Evolutionary conservation across 2,888 invertebrate genomes (phyloP).

Genomic region (Scelioninae gen. 1): DNA sequence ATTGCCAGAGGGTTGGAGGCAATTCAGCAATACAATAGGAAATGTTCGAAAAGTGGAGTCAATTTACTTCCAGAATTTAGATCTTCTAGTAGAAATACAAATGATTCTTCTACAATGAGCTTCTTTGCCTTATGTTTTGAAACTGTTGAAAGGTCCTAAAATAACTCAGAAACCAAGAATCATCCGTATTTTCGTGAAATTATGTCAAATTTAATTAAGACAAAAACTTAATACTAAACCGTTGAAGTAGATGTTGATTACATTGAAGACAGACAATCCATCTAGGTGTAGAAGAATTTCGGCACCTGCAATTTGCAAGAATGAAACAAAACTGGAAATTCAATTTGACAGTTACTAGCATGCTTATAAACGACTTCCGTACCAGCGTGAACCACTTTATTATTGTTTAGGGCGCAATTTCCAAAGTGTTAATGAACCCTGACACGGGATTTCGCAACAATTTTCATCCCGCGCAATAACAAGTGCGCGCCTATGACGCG

Average conservation of each 20-base stretch:
- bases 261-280: background rate
- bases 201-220: conserved; percentile 23
- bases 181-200: background rate
- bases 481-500: conserved; percentile 38
- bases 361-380: conserved; percentile 30
- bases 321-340: conserved; percentile 47
- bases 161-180: too few species aligned
- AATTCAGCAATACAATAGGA: too few species aligned
- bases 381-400: conserved; percentile 39
- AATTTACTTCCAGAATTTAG: too few species aligned
- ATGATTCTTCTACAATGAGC: too few species aligned
- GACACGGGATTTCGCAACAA: conserved; percentile 49
- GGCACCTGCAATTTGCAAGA: background rate
- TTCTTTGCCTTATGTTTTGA: too few species aligned
- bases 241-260: conserved; percentile 5
- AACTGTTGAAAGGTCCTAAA: too few species aligned
- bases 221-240: conserved; percentile 12
- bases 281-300: background rate
- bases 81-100: too few species aligned
- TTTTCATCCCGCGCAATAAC: conserved; percentile 50
- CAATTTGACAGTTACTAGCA: conserved; percentile 36
- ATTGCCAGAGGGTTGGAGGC: too few species aligned
- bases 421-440: conserved; percentile 42
- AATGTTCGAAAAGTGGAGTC: too few species aligned
- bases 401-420: conserved; percentile 57